Evolutionary conservation across 2,113 vertebrate genomes (phyloP), one percentile per base, ranked within the genome.

Genomic region (Chitala chitala): DNA sequence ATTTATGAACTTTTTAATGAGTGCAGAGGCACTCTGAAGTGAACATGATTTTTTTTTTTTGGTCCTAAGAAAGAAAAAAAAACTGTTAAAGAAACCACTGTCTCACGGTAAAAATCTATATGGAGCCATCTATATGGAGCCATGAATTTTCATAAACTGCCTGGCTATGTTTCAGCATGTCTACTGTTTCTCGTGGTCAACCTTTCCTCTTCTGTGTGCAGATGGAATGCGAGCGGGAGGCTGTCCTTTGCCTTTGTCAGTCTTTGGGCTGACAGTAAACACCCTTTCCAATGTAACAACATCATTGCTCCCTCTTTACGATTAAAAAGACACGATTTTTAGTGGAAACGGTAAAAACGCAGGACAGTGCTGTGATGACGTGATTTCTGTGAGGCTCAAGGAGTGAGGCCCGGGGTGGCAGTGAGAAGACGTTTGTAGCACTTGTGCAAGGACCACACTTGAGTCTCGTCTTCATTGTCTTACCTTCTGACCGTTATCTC

Each of bases 121-220:
- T 6, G 1, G 42, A 36, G 20, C 44, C 58, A 5, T 61, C n/a
- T n/a, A n/a, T n/a, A n/a, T n/a, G n/a, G n/a, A n/a, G n/a, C n/a
- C n/a, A 61, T 48, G 24, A 56, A 48, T 61, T 58, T 33, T 31
- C 56, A 22, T 63, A 61, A 50, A 46, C 33, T 17, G 5, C 38
- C 42, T 63, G 56, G 42, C 40, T 59, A 13, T 6, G 10, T 15
- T 2, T 17, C 31, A 4, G 12, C 6, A 3, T 9, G 15, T 20
- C 59, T 3, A 15, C 2, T 20, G 3, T 63, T 38, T n/a, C 38
- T n/a, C 15, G 4, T 4, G 29, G 51, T 17, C 1, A 54, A 54
- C 15, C 20, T 63, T 15, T 1, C 15, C 59, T 17, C 59, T 84
- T 82, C 75, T 86, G 83, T 63, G 72, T 66, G 9, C 55, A 51